Evolutionary conservation across 1,140 invertebrate species (phyloP), one percentile per base, ranked within the genome.

Genomic region (Ptiloglossa arizonensis): DNA sequence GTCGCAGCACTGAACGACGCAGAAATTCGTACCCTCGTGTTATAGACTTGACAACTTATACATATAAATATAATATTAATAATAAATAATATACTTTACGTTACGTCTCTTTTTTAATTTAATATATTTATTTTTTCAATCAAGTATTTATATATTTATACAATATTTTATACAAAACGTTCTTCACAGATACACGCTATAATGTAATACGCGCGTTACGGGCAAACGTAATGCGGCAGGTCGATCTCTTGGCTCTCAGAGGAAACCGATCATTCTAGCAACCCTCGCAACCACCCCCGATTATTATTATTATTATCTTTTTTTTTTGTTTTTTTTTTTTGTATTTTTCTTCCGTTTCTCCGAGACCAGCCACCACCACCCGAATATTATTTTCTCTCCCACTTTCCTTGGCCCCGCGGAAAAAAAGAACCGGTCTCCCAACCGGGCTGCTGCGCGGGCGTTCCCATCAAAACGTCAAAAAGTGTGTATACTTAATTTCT

Each of bases 131-230:
- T 91, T 91, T 91, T 92, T 91, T 88, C 89, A 90, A 91, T 87
- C 89, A 85, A 85, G 86, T 92, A 90, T 91, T 92, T 91, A 92
- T 92, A 91, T 92, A 92, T 92, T 92, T 92, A 92, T 92, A 92
- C 87, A 88, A 90, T 90, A 92, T 92, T 92, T 91, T 92, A 92
- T 91, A 92, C 88, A 89, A 41, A 35, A 88, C 88, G 87, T 89
- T 90, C 83, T 88, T 88, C 83, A 85, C 77, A 86, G 74, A 87
- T 82, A 86, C 74, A 79, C 56, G 54, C 68, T 80, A 82, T 64
- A 44, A 79, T 76, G 52, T 80, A 72, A 50, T 17, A 64, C 56
- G 63, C 54, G 83, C 69, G 80, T 87, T 87, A 80, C 75, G 41
- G 41, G 67, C 72, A 17, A 50, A 80, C 77, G 52, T 80, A 79